These are phyloP conservation scores for Proterorhinus semilunaris DNA, from an alignment of 2,113 vertebrate species.

Conservation along the genomic window DNA sequence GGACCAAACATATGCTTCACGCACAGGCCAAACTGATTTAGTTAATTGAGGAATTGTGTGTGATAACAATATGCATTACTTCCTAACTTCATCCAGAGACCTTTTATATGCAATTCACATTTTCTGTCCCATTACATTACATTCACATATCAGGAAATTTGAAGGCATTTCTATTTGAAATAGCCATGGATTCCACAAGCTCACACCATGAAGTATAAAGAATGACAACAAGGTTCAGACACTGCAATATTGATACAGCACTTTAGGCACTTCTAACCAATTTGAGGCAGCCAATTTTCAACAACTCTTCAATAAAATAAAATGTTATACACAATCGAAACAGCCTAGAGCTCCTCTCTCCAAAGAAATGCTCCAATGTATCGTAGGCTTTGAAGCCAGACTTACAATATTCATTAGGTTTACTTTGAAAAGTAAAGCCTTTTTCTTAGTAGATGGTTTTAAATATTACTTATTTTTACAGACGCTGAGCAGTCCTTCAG, in stretches of 20 bases:
- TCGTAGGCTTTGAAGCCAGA: constrained; percentile 18
- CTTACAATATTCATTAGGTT: constrained; percentile 17
- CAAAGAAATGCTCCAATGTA: constrained; percentile 11
- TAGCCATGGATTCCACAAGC: neutral
- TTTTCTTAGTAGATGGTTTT: constrained; percentile 9
- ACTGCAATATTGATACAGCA: constrained; percentile 7
- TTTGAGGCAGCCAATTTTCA: constrained; percentile 1
- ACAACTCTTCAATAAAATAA: constrained; percentile 7
- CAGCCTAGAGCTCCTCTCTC: constrained; percentile 21
- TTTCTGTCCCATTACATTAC: neutral
- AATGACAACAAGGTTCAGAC: constrained; percentile 2
- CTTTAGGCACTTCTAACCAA: constrained; percentile 7
- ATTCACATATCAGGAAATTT: too few relatives aligned
- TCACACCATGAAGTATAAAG: neutral
- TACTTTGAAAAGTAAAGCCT: constrained; percentile 1
- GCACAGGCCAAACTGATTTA: constrained; percentile 25
- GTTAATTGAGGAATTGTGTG: constrained; percentile 8
- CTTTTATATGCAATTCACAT: neutral
- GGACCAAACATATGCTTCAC: constrained; percentile 47
- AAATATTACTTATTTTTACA: constrained; percentile 9
- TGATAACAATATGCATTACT: neutral
- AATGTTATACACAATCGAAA: constrained; percentile 1
- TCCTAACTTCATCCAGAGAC: neutral
- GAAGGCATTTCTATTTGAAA: neutral
- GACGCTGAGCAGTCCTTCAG: neutral